Percentiles rank a stretch among this genome's conserved stretches.
phyloP scores from a whole-genome alignment of 2,888 invertebrate species.

The Nymphalis urticae region DNA sequence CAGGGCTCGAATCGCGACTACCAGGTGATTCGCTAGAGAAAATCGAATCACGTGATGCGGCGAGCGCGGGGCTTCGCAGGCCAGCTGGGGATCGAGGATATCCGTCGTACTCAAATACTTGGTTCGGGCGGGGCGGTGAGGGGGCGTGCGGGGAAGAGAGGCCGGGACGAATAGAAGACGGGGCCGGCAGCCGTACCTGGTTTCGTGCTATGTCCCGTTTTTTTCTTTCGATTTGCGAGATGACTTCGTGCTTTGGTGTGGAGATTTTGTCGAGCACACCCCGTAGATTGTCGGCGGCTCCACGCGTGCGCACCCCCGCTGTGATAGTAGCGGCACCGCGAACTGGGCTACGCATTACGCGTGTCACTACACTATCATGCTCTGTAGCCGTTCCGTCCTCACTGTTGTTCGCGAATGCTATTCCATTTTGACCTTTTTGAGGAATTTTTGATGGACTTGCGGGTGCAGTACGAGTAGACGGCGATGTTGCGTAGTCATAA shows the following conservation, averaged over 20 bases:
- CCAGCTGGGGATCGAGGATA: conserved; percentile 70
- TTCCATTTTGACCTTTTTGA: conserved; percentile 51
- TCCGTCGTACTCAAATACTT: conserved; percentile 48
- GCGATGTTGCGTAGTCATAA: conserved; percentile 42
- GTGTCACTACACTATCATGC: conserved; percentile 84
- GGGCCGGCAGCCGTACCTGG: conserved; percentile 64
- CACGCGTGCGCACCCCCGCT: conserved; percentile 79
- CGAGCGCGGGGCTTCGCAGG: conserved; percentile 85
- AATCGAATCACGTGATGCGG: conserved; percentile 65
- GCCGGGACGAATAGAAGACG: conserved; percentile 45
- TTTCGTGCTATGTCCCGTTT: conserved; percentile 52
- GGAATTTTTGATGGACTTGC: conserved; percentile 47
- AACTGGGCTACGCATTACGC: conserved; percentile 89
- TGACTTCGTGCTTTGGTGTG: conserved; percentile 58
- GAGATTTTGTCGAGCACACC: conserved; percentile 81
- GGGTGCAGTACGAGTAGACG: conserved; percentile 37
- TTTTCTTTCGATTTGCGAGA: conserved; percentile 55
- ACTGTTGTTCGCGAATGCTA: conserved; percentile 43
- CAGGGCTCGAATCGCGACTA: conserved; percentile 53
- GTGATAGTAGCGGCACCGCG: conserved; percentile 86
- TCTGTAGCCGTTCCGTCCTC: conserved; percentile 76
- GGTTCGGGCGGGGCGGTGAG: conserved; percentile 88
- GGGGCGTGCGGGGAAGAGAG: conserved; percentile 54
- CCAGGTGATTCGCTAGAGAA: conserved; percentile 60
- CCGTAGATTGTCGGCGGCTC: conserved; percentile 67